Base-by-base conservation (phyloP, 2,888 invertebrate genomes). In the Callinectes sapidus region DNA sequence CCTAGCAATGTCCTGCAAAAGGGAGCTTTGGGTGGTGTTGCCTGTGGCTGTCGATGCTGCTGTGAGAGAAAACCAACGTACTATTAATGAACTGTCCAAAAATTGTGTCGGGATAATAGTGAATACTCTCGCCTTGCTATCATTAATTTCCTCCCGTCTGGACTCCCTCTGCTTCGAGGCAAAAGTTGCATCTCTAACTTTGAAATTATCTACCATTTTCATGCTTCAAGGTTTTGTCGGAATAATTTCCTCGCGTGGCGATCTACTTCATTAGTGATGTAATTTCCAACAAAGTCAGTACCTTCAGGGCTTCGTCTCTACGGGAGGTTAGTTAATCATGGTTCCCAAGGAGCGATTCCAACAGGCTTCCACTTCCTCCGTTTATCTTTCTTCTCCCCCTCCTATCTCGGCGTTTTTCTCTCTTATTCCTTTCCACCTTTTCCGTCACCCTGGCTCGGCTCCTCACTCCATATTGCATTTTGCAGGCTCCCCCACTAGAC, bases 81-180 rank as follows among this genome's bases (percentile, higher is more conserved):
- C 71, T 23, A 71, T 71, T 71, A 71, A 71, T 71, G 28, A 71
- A 71, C 71, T 71, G 23, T 71, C 71, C 71, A 71, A 71, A 61
- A 71, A 28, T 23, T 71, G 71, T 71, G n/a, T 2, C 23, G 71
- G 28, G 8, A 71, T 71, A 71, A 71, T 71, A 71, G 71, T n/a
- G 71, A 71, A 71, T 71, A 71, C 71, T 71, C 71, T 71, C 71
- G 71, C 71, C n/a, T 71, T 71, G 71, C 71, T 71, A 71, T 71
- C 71, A 71, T 71, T 71, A 71, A 71, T 71, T 71, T 71, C 28
- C 71, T 71, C 71, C 71, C 71, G 23, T 71, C 71, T 71, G 71
- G n/a, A 23, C 71, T 28, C 71, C 71, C 71, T 71, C 28, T 10
- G 71, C 71, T 28, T 71, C 10, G 71, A 71, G 28, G 10, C 71